phyloP scores from a whole-genome alignment of 2,797 vertebrate species.

The Arremon aurantiirostris region DNA sequence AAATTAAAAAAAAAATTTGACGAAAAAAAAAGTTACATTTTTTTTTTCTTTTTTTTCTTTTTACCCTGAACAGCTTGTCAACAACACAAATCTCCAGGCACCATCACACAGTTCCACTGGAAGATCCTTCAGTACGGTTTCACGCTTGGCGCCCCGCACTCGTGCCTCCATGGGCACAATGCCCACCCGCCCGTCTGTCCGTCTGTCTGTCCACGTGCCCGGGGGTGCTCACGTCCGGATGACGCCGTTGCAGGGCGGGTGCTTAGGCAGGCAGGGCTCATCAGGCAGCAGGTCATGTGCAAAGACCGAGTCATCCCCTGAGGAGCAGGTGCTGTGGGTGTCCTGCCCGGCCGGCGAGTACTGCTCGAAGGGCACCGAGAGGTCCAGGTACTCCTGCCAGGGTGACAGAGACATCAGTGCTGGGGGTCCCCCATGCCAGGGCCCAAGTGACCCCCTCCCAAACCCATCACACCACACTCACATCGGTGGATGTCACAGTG shows the following conservation, averaged over 20 bases:
- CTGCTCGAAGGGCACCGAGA: constrained; percentile 95
- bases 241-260: constrained; percentile 79
- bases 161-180: neutral
- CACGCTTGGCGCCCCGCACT: neutral
- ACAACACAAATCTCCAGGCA: constrained; percentile 32
- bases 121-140: constrained; percentile 32
- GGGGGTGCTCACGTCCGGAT: constrained; percentile 81
- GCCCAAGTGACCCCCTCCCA: accelerated
- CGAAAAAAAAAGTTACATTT: neutral
- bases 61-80: constrained; percentile 53
- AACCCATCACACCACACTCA: constrained; percentile 66
- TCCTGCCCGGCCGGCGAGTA: constrained; percentile 94
- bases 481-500: constrained; percentile 92
- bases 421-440: accelerated
- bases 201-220: accelerated
- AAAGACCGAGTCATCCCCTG: constrained; percentile 95
- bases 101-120: constrained; percentile 13
- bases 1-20: neutral
- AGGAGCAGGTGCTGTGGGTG: constrained; percentile 95
- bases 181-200: accelerated
- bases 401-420: neutral
- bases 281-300: constrained; percentile 91
- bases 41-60: neutral
- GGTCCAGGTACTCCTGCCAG: constrained; percentile 88
- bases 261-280: constrained; percentile 88